Evolutionary conservation across 2,888 invertebrate species (phyloP).

Genomic region (Mimachlamys varia): DNA sequence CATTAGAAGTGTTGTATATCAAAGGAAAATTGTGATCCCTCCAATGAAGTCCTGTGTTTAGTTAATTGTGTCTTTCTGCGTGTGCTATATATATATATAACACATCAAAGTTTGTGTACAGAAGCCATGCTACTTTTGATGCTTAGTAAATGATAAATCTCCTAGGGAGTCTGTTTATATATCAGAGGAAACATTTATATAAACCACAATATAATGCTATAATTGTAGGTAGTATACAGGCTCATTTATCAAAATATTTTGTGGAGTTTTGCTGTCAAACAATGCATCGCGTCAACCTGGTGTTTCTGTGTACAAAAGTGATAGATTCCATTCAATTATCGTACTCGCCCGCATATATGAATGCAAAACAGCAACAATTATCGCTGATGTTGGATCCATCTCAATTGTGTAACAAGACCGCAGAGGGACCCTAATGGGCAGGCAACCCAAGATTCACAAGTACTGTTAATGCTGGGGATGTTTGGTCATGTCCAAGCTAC

Average conservation of each 20-base stretch:
- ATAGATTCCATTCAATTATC: conserved; percentile 16
- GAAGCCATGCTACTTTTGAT: background rate
- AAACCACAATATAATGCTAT: background rate
- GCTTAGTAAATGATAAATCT: background rate
- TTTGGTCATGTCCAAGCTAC: conserved; percentile 2
- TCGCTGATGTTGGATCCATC: background rate
- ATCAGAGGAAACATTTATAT: too few species aligned
- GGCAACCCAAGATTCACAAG: background rate
- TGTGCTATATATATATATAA: too few species aligned
- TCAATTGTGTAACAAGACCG: background rate
- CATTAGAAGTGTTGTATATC: too few species aligned
- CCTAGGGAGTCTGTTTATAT: background rate
- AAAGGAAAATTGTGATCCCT: too few species aligned
- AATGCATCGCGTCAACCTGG: background rate
- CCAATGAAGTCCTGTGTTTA: too few species aligned
- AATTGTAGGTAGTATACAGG: background rate
- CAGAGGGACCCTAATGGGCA: background rate
- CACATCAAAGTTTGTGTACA: background rate
- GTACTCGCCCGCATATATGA: conserved; percentile 18
- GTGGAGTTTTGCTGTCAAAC: background rate
- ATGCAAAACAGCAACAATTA: conserved; percentile 23
- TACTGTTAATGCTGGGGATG: background rate
- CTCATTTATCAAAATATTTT: background rate
- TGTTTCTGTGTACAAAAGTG: background rate
- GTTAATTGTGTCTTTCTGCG: too few species aligned